Evolutionary conservation across 2,797 vertebrate species (phyloP).

Genomic region (Myioborus miniatus): DNA sequence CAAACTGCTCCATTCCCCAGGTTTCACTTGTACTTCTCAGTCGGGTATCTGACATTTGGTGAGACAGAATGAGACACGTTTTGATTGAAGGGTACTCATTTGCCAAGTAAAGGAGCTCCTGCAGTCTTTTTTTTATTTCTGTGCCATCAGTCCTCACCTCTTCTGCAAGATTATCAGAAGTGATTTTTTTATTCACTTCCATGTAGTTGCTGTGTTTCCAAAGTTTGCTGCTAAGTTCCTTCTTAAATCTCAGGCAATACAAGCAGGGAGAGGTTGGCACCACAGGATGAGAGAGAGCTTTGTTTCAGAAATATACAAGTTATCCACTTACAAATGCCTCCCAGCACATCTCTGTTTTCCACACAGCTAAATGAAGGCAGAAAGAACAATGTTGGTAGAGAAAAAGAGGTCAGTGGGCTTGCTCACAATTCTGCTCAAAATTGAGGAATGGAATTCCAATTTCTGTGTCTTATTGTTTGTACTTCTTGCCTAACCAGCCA

Average conservation of each 20-base stretch:
- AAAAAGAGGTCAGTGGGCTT: neutral
- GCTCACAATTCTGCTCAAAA: neutral
- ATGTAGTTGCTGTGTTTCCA: neutral
- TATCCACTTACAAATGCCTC: neutral
- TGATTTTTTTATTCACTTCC: neutral
- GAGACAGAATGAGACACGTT: neutral
- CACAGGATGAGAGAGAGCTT: neutral
- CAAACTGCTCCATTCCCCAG: neutral
- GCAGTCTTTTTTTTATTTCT: neutral
- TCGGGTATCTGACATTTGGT: neutral
- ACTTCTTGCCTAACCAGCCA: neutral
- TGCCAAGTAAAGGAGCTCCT: neutral
- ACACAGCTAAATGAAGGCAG: neutral
- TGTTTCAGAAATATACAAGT: neutral
- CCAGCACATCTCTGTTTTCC: neutral
- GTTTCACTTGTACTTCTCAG: neutral
- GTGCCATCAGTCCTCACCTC: neutral
- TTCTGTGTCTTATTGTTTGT: neutral
- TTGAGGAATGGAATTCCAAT: neutral
- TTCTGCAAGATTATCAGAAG: neutral
- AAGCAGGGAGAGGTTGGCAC: neutral
- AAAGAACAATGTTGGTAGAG: neutral
- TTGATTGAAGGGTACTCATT: conserved; percentile 4
- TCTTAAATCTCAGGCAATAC: neutral
- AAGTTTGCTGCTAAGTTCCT: neutral